Evolutionary conservation across 1,140 invertebrate species (phyloP), one percentile per base, ranked within the genome.

Genomic region (Euborellia annulipes): DNA sequence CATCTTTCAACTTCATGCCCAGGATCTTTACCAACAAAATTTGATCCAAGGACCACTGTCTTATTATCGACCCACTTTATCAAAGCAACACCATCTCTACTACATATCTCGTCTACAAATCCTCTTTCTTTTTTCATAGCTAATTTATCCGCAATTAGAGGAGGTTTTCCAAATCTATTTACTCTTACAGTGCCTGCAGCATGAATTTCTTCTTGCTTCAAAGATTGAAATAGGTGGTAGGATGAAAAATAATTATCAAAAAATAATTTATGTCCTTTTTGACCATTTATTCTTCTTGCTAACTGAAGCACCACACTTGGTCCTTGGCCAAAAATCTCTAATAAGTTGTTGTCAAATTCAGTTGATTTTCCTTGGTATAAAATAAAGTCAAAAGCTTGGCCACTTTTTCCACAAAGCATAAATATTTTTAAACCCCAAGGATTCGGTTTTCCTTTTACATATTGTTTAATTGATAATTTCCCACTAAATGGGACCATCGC

Each of bases 31-130:
- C 63, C 62, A 52, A 62, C 43, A 56, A 60, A 65, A 57, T 65
- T 65, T 34, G 62, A 65, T 43, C 55, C 61, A 19, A 65, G 27
- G 51, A 56, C 45, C 43, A 61, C 60, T 48, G 54, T 50, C 41
- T 57, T 59, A 52, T 63, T 65, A 49, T 64, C 61, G 42, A 61
- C 27, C 63, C 59, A 64, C 41, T 62, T 63, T 36, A 57, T 55
- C 30, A 65, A 43, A 49, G 56, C 56, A 51, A 57, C 48, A 47
- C 48, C 50, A 36, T 58, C 53, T 6, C 41, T 46, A 3, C 22
- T 46, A 43, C 30, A 3, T 3, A 14, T 20, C 22, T 42, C 8
- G n/a, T 40, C 41, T 4, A 9, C 3, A n/a, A n/a, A n/a, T n/a
- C n/a, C n/a, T n/a, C n/a, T n/a, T n/a, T n/a, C n/a, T n/a, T 58